A percentile compares a stretch with the other conserved stretches of the same genome.
These are phyloP conservation scores for Sturnira hondurensis DNA, from an alignment of 2,113 vertebrate species.

Conservation along the genomic window DNA sequence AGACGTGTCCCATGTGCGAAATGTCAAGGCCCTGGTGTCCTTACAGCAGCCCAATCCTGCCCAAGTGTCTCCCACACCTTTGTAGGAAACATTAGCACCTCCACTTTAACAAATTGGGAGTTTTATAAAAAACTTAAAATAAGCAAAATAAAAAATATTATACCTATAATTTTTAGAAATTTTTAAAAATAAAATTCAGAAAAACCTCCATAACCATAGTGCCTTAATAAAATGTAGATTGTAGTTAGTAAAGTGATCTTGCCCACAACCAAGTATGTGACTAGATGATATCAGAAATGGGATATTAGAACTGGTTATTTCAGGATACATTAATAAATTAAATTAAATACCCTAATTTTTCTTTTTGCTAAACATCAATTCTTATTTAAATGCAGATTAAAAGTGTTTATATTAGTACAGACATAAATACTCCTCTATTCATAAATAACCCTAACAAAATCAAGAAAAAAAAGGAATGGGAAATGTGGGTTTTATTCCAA, in stretches of 20 bases:
- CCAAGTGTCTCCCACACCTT: no score
- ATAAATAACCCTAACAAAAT: not conserved
- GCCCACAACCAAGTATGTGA: not conserved
- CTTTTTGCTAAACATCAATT: not conserved
- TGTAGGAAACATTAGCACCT: not conserved
- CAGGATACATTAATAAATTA: not conserved
- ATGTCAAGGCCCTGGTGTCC: not conserved
- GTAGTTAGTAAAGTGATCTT: not conserved
- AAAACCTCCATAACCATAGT: not conserved
- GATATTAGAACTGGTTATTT: not conserved
- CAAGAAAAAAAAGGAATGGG: not conserved
- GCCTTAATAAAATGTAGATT: not conserved
- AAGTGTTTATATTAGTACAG: not conserved
- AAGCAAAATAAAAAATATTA: not conserved
- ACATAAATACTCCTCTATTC: not conserved
- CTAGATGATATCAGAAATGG: not conserved
- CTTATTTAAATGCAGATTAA: not conserved
- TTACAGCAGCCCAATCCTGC: fast-evolving
- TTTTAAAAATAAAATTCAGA: not conserved
- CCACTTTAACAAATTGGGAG: not conserved
- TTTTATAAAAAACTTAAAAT: not conserved
- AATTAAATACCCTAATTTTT: not conserved
- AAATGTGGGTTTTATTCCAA: not conserved
- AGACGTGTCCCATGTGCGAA: fast-evolving
- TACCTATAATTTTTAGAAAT: not conserved